phyloP scores from a whole-genome alignment of 2,113 vertebrate species.

The Mastomys natalensis region DNA sequence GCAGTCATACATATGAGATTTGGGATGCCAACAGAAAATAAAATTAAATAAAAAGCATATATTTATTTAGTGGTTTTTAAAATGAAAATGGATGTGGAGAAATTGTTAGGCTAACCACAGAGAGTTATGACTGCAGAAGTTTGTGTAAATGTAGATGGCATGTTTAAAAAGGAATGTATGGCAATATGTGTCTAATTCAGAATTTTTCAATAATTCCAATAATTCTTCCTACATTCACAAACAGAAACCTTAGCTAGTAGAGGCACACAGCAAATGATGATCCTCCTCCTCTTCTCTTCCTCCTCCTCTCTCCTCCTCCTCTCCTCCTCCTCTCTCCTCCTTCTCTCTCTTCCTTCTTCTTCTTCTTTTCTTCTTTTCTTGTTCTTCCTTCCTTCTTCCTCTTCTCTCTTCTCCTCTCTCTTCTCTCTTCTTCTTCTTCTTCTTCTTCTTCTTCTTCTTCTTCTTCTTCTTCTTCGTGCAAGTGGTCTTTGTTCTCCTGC shows the following conservation, averaged over 20 bases:
- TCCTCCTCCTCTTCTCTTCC: not conserved
- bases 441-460: no score
- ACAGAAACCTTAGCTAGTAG: not conserved
- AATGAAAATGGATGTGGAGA: not conserved
- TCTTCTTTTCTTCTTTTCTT: no score
- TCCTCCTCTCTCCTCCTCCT: no score
- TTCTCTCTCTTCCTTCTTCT: no score
- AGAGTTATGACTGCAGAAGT: not conserved
- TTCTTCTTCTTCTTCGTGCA: not conserved
- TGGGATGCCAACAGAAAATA: no score
- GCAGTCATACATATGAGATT: no score
- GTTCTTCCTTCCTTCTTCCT: not conserved
- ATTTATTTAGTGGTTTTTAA: not conserved
- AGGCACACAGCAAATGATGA: not conserved
- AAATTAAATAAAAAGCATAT: not conserved
- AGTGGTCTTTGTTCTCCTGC: not conserved
- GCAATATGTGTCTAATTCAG: not conserved
- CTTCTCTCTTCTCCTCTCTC: not conserved
- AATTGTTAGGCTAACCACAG: not conserved
- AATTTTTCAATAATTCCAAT: not conserved
- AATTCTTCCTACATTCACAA: not conserved
- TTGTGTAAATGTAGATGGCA: no score
- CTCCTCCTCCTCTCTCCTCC: no score
- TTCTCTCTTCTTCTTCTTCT: not conserved
- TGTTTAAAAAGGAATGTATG: not conserved